Evolutionary conservation across 2,113 vertebrate genomes (phyloP).

Genomic region (Hypomesus transpacificus): DNA sequence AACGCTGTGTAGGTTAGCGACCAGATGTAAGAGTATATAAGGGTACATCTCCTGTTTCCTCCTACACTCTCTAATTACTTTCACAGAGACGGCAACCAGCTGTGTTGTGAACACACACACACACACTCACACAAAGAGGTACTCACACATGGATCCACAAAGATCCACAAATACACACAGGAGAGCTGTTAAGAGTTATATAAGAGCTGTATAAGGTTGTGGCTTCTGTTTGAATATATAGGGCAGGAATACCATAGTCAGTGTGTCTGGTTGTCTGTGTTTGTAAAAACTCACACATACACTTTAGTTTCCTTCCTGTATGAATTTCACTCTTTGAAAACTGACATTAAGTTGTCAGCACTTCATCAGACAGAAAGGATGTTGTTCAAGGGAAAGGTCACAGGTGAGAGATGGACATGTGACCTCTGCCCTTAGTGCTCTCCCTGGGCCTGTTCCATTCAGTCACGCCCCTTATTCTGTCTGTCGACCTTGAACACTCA

Average conservation of each 20-base stretch:
- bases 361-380: conserved; percentile 34
- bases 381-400: conserved; percentile 45
- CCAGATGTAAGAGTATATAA: conserved; percentile 14
- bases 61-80: conserved; percentile 37
- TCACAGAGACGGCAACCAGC: conserved; percentile 29
- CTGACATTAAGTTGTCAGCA: neutral
- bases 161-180: neutral
- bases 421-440: neutral
- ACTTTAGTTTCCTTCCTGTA: too few relatives aligned
- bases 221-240: too few relatives aligned
- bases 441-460: neutral
- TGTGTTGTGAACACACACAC: conserved; percentile 9
- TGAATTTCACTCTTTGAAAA: too few relatives aligned
- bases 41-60: conserved; percentile 26
- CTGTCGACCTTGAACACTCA: too few relatives aligned
- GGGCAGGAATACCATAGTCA: neutral
- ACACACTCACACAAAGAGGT: neutral
- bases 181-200: neutral
- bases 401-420: conserved; percentile 32
- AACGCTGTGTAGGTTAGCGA: neutral
- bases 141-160: neutral
- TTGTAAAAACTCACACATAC: neutral
- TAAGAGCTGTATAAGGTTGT: too few relatives aligned
- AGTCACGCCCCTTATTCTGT: neutral
- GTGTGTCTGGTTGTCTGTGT: neutral